Evolutionary conservation across 2,888 invertebrate genomes (phyloP).

Genomic region (Dasysyrphus albostriatus): DNA sequence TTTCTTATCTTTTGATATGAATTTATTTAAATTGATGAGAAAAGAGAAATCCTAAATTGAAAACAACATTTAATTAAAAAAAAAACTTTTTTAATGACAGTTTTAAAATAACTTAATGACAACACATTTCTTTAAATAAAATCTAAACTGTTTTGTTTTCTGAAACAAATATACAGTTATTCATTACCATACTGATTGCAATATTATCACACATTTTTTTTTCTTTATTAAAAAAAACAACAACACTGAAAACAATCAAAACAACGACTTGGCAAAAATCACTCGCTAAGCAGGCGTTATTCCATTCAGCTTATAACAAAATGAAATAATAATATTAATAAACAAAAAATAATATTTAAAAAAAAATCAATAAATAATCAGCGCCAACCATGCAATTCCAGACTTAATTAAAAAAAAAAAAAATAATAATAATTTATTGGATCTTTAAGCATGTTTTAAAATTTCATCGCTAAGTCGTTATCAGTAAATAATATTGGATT

Average conservation of each 20-base stretch:
- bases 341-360: neutral
- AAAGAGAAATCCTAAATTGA: neutral
- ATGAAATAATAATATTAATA: neutral
- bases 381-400: neutral
- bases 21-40: no score
- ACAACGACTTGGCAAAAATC: neutral
- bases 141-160: constrained; percentile 15
- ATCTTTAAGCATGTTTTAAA: constrained; percentile 15
- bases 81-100: neutral
- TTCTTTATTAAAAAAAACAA: no score
- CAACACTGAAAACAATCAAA: constrained; percentile 4
- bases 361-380: constrained; percentile 11
- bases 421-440: constrained; percentile 4
- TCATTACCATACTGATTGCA: constrained; percentile 13
- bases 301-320: neutral
- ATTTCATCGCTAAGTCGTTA: constrained; percentile 10
- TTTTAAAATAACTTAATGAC: neutral
- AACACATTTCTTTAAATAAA: constrained; percentile 11
- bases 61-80: neutral
- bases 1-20: no score
- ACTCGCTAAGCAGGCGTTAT: neutral
- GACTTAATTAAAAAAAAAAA: constrained; percentile 4
- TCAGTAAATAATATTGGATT: neutral
- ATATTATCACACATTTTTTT: neutral
- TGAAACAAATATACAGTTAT: neutral